phyloP scores from a whole-genome alignment of 23 tunicate species.

The Botrylloides violaceus region DNA sequence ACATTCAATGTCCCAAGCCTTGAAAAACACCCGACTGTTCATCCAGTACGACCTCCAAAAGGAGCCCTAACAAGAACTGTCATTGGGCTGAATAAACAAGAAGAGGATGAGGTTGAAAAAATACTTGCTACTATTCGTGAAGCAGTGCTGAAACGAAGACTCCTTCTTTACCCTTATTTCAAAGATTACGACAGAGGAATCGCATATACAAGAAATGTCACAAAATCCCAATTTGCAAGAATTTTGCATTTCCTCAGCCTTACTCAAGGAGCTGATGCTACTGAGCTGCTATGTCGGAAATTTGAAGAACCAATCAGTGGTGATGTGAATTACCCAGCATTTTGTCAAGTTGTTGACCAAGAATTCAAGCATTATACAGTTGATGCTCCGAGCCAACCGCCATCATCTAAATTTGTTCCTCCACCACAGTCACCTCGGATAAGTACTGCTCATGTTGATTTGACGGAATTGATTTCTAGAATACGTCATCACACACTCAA shows the following conservation, averaged over 20 bases:
- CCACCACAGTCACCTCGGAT: constrained; percentile 30
- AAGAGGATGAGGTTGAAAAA: constrained; percentile 33
- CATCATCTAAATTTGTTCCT: constrained; percentile 47
- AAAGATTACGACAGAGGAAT: constrained; percentile 85
- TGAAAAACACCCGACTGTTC: constrained; percentile 85
- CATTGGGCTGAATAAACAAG: constrained; percentile 23
- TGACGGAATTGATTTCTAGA: constrained; percentile 39
- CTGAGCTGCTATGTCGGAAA: constrained; percentile 51
- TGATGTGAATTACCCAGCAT: constrained; percentile 87
- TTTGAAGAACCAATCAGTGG: constrained; percentile 84
- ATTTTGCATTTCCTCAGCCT: constrained; percentile 59
- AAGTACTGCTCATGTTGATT: constrained; percentile 55
- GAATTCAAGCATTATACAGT: constrained; percentile 79
- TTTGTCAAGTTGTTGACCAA: constrained; percentile 85
- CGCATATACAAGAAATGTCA: constrained; percentile 83
- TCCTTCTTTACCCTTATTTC: constrained; percentile 69
- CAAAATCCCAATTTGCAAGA: constrained; percentile 80
- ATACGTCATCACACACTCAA: constrained; percentile 66
- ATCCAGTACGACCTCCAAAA: constrained; percentile 69
- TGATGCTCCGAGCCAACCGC: constrained; percentile 58
- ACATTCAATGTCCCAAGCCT: constrained; percentile 90
- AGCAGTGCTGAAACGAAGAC: constrained; percentile 53
- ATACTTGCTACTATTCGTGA: constrained; percentile 47
- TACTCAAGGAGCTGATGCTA: constrained; percentile 32
- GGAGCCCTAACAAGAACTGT: constrained; percentile 75